Evolutionary conservation across 2,888 invertebrate genomes (phyloP).

Genomic region (Phlogophora meticulosa): DNA sequence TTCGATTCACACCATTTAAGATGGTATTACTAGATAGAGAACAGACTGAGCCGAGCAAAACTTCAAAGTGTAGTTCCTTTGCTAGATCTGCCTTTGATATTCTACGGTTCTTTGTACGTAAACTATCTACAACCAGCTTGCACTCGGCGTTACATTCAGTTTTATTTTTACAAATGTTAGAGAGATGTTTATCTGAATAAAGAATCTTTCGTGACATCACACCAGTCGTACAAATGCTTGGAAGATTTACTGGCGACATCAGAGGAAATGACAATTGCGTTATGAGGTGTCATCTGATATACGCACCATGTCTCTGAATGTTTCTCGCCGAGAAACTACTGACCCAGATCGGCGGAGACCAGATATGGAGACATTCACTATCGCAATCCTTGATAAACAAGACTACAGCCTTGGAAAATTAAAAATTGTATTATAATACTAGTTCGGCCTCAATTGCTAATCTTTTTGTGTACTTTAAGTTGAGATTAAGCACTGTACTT

Average conservation of each 20-base stretch:
- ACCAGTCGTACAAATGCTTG: neutral
- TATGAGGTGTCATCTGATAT: constrained; percentile 25
- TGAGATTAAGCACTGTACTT: too few relatives aligned
- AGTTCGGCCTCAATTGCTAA: too few relatives aligned
- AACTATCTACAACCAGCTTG: constrained; percentile 15
- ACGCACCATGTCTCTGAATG: constrained; percentile 5
- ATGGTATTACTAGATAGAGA: constrained; percentile 33
- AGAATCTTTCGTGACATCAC: neutral
- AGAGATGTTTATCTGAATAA: neutral
- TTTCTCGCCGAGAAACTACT: constrained; percentile 24
- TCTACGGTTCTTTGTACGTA: constrained; percentile 8
- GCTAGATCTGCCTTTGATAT: constrained; percentile 21
- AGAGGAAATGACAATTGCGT: constrained; percentile 13
- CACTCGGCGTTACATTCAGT: constrained; percentile 1
- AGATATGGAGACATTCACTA: constrained; percentile 25
- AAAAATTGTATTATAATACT: too few relatives aligned
- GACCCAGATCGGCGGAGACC: constrained; percentile 30
- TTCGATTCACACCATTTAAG: constrained; percentile 37
- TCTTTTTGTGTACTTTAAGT: too few relatives aligned
- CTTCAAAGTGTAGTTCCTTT: constrained; percentile 32
- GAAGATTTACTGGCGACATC: constrained; percentile 13
- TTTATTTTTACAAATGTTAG: neutral
- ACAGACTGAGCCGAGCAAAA: constrained; percentile 24
- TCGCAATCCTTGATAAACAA: constrained; percentile 26
- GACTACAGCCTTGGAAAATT: neutral